Percentiles rank a stretch among this genome's conserved stretches.
Conservation (phyloP, 35 echinoderm and acorn worm genomes). For the Holothuria glaberrima region DNA sequence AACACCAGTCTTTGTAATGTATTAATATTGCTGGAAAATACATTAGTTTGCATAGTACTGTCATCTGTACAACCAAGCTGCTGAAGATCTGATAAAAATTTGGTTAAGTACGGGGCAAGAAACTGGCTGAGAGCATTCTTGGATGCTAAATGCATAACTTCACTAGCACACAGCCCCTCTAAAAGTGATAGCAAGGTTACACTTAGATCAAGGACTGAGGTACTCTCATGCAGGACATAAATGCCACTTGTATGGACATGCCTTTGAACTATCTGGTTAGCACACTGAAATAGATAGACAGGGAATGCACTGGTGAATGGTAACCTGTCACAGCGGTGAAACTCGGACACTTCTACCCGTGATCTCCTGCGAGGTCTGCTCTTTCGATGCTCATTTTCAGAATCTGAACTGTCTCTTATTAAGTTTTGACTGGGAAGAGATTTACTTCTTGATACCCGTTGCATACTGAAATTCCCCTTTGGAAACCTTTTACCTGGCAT, state of each 20-base stretch:
- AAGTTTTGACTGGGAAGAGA: constrained; percentile 13
- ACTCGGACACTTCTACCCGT: not conserved
- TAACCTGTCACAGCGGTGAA: constrained; percentile 21
- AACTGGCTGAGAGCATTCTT: constrained; percentile 77
- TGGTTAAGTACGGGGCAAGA: constrained; percentile 86
- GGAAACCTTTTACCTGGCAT: constrained; percentile 13
- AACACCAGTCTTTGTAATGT: constrained; percentile 83
- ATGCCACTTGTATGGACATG: constrained; percentile 48
- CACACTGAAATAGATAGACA: constrained; percentile 56
- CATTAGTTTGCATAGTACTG: constrained; percentile 13
- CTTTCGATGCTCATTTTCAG: constrained; percentile 63
- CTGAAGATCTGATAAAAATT: constrained; percentile 69
- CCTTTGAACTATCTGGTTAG: constrained; percentile 51
- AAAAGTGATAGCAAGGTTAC: constrained; percentile 80
- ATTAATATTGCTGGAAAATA: constrained; percentile 33
- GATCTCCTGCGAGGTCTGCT: not conserved
- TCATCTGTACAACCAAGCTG: constrained; percentile 37
- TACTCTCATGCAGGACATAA: constrained; percentile 45
- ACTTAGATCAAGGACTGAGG: constrained; percentile 77
- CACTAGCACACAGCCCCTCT: constrained; percentile 85
- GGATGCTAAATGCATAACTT: constrained; percentile 75
- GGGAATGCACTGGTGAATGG: constrained; percentile 53
- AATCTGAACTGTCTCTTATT: constrained; percentile 65
- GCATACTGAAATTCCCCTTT: not conserved
- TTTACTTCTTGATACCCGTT: not conserved